Evolutionary conservation across 1,140 invertebrate species (phyloP), one percentile per base, ranked within the genome.

Genomic region (Diachasmimorpha longicaudata): DNA sequence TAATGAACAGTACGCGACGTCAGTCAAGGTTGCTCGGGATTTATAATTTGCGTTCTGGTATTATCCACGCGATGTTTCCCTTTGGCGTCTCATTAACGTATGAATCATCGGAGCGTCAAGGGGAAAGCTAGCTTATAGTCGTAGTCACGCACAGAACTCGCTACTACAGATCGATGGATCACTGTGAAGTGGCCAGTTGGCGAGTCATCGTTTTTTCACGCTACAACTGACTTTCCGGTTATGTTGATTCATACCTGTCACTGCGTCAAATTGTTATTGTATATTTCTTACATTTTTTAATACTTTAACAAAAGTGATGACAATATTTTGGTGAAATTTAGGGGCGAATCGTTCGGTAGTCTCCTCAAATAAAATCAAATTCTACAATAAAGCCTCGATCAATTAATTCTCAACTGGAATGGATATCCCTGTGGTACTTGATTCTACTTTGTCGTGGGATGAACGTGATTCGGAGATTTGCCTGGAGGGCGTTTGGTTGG

Each of bases 21-120:
- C 52, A 66, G 11, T 71, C 69, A 71, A 76, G 69, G 55, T 55
- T 67, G 52, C 52, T 11, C 16, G 46, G 13, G 55, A 66, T 76
- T 76, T 66, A 76, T 8, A 68, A 68, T 68, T 68, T 68, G 36
- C 31, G 31, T 39, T 63, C n/a, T 68, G 25, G n/a, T 16, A 68
- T 68, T 68, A 39, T 36, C 66, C 66, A 68, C 66, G 66, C 66
- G 66, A 68, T 68, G 42, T 39, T 68, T 68, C 66, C 74, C 52
- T 39, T 16, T 70, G 69, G 70, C 69, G 68, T 76, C 39, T 76
- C 37, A 76, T 76, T 76, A 76, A 39, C 69, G 68, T 37, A 76
- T 76, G 74, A 76, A 71, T 76, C 74, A 76, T 76, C 69, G 42
- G 9, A 19, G 25, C 23, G 31, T 13, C n/a, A 25, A 23, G 70